Evolutionary conservation across 2,888 invertebrate species (phyloP), one percentile per base, ranked within the genome.

Genomic region (Aporophyla nigra): DNA sequence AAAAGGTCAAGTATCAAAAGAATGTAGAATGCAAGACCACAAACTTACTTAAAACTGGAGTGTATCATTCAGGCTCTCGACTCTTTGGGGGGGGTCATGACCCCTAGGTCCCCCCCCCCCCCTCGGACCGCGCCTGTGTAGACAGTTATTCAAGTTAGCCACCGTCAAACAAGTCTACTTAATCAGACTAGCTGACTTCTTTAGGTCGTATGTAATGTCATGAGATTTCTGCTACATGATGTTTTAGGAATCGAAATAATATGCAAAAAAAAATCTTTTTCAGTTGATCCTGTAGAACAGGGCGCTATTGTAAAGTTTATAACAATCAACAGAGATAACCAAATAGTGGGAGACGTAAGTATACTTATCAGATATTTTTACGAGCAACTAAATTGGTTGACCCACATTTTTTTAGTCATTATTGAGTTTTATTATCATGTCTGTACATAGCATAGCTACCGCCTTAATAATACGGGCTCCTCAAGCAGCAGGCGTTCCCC

Each of bases 291-390:
- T 78, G 91, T 96, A 24, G 96, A 96, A 78, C 93, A 94, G 83
- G 94, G 93, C 33, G 90, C 91, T n/a, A 84, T 91, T 27, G 92
- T 94, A 5, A 96, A 96, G 78, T 96, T 96, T 84, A 90, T 95
- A 3, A 95, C 95, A 67, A 92, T 96, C 53, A 94, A 93, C 84
- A 93, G 93, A 85, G 96, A 95, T 61, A 94, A 95, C 87, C 94
- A 95, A 89, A 93, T 96, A 76, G 90, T 96, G 65, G 93, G 95
- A 85, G 95, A 96, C 90, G 96, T 96, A 89, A 93, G 95, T 93
- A 82, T 54, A 0, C 21, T n/a, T n/a, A 43, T 54, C 21, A 40
- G 51, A 63, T 27, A 21, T 67, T 66, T 76, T 53, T 24, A 63
- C 5, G 40, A 71, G 24, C 9, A 40, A 71, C 14, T 66, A n/a